Evolutionary conservation across 2,888 invertebrate species (phyloP), one percentile per base, ranked within the genome.

Genomic region (Ophion ventricosus): DNA sequence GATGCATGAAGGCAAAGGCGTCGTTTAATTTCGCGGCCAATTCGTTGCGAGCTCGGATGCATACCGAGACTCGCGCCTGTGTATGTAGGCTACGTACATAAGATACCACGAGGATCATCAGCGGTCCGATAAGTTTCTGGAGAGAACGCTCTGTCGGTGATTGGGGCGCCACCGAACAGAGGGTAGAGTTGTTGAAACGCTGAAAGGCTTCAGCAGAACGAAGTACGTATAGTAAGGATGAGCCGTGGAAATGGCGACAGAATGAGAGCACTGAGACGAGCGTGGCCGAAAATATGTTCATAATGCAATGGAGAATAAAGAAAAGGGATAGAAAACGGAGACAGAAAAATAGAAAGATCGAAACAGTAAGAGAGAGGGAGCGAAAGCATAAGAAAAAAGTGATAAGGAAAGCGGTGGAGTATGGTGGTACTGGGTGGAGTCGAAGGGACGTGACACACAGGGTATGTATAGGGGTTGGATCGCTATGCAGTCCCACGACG

Each of bases 81-180:
- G 17, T 26, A 23, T 61, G 74, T 78, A 73, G 59, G 88, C 87
- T 70, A 64, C 81, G 54, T 75, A 82, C 74, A 72, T 79, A 79
- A 88, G 89, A 82, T 90, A 89, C 90, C 88, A 89, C 89, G 87
- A 90, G 90, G 92, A 92, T 92, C 91, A 92, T 91, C 89, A 89
- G 87, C 88, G 91, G 90, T 90, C 92, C 91, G 92, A 92, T 91
- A 92, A 92, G 92, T 92, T 92, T 91, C 90, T 90, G 85, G 90
- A 90, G 89, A 89, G 89, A 91, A 88, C 87, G 74, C 66, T 70
- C 26, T 26, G 83, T 57, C 25, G 80, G 72, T 70, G 70, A 40
- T 69, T 80, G 74, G 73, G 61, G 54, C 90, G 83, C 57, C 87
- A 87, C 85, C 86, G 87, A 87, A 86, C 88, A 86, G 86, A 88